Evolutionary conservation across 2,888 invertebrate genomes (phyloP), one percentile per base, ranked within the genome.

Genomic region (Hoplodrina blanda): DNA sequence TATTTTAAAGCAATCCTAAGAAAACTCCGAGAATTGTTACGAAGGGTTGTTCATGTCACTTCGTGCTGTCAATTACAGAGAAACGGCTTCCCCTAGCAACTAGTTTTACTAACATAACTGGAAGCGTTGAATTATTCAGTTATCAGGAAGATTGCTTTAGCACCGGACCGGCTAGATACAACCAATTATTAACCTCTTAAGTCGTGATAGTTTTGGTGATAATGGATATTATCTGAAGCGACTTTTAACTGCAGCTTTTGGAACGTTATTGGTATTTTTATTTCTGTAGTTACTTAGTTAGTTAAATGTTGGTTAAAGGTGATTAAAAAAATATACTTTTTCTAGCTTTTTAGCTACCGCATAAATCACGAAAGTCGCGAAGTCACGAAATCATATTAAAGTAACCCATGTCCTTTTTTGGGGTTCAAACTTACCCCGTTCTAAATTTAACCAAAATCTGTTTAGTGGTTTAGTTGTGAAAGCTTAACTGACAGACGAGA

Each of bases 41-140:
- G 11, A 6, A 62, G 61, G n/a, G 15, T 37, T 54, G 49, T 59
- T 25, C 15, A 56, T 57, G 63, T 67, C 56, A 69, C 44, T 49
- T 69, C 13, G 17, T 52, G 30, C 67, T 79, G 76, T 76, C 76
- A 74, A 68, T 81, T 69, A 72, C 63, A 76, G 63, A 52, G 61
- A 68, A 73, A 59, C 11, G 50, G 49, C 44, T 74, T 57, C 30
- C n/a, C 30, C 13, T 19, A 56, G 68, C 17, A 66, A 73, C 30
- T 62, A 37, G 71, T 62, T 67, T 69, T 65, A 56, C 53, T 46
- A 68, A 64, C 62, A n/a, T 55, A 55, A 68, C 69, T 80, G 62
- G 20, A 52, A 66, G 55, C 68, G 46, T 30, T 69, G 60, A 70
- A 72, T 70, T 74, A 76, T 72, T 74, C 63, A 76, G 67, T 78